A percentile compares a stretch with the other conserved stretches of the same genome.
Conservation (phyloP, 2,888 invertebrate species). For the Endomychus coccineus region DNA sequence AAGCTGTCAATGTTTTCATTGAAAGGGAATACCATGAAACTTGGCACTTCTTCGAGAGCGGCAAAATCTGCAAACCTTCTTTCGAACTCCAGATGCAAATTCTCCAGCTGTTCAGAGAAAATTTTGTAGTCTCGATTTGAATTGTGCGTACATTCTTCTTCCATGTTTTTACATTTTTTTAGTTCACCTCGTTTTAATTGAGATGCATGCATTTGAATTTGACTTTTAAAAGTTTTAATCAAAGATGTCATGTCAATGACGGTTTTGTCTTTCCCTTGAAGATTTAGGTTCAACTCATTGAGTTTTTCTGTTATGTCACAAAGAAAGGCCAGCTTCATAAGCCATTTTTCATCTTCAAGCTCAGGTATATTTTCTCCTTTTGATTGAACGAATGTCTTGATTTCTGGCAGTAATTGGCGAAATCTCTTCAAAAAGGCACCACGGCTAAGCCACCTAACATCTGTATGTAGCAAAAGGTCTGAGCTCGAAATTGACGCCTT, state of each 20-base stretch:
- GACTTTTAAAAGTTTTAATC: slow-evolving; percentile 8
- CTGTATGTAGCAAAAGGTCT: slow-evolving; percentile 11
- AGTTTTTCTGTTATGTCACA: slow-evolving; percentile 9
- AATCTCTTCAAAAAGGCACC: not conserved
- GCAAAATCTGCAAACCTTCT: not conserved
- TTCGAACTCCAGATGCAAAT: no score
- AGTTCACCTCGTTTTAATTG: slow-evolving; percentile 8
- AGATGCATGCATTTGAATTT: not conserved
- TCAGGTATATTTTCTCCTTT: slow-evolving; percentile 5
- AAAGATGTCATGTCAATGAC: slow-evolving; percentile 7
- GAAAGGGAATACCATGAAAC: slow-evolving; percentile 2
- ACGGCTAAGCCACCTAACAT: slow-evolving; percentile 9
- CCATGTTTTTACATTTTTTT: not conserved
- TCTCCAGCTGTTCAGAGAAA: no score
- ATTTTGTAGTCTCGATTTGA: no score
- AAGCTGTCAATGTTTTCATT: slow-evolving; percentile 2
- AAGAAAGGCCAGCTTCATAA: slow-evolving; percentile 9
- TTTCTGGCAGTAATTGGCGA: slow-evolving; percentile 4
- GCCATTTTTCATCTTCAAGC: slow-evolving; percentile 10
- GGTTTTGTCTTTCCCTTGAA: slow-evolving; percentile 10
- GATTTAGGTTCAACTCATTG: slow-evolving; percentile 10
- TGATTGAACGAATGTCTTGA: slow-evolving; percentile 8
- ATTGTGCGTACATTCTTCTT: no score
- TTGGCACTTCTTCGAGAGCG: slow-evolving; percentile 1
- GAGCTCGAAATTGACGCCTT: slow-evolving; percentile 1